Evolutionary conservation across 2,888 invertebrate genomes (phyloP).

Genomic region (Perithous albicinctus): DNA sequence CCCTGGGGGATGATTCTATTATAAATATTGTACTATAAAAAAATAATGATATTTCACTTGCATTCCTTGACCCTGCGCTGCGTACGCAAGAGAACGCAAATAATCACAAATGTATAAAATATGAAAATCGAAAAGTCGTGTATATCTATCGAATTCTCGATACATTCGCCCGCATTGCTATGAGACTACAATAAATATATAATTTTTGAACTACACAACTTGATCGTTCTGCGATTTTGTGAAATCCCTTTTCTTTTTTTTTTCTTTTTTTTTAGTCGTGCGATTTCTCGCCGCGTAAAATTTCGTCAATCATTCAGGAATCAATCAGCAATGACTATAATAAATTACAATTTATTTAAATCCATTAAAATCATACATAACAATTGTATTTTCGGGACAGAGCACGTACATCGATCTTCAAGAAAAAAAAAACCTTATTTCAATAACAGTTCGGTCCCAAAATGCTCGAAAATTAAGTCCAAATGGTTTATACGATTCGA

Average conservation of each 20-base stretch:
- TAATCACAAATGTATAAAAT: slow-evolving; percentile 28
- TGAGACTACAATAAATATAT: slow-evolving; percentile 46
- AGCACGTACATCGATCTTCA: slow-evolving; percentile 75
- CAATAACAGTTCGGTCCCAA: slow-evolving; percentile 4
- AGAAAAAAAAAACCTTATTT: slow-evolving; percentile 34
- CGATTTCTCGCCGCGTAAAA: not conserved
- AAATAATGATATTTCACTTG: slow-evolving; percentile 60
- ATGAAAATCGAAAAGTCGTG: slow-evolving; percentile 38
- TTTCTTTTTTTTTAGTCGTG: not conserved
- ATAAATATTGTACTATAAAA: slow-evolving; percentile 65
- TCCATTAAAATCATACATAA: slow-evolving; percentile 81
- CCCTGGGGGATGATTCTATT: slow-evolving; percentile 60
- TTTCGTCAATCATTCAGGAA: slow-evolving; percentile 28
- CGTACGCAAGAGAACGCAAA: slow-evolving; percentile 43
- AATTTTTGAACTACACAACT: slow-evolving; percentile 55
- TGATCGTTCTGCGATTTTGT: slow-evolving; percentile 43
- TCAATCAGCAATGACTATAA: slow-evolving; percentile 75
- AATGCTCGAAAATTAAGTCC: slow-evolving; percentile 29
- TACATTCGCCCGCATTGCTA: slow-evolving; percentile 37
- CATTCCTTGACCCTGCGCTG: slow-evolving; percentile 60
- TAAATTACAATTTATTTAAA: slow-evolving; percentile 83
- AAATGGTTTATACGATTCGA: slow-evolving; percentile 18
- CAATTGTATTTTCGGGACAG: slow-evolving; percentile 77
- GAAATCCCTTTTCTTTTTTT: slow-evolving; percentile 39
- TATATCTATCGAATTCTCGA: slow-evolving; percentile 57